phyloP scores from a whole-genome alignment of 2,113 vertebrate species.

The Petrocephalus microphthalmus region DNA sequence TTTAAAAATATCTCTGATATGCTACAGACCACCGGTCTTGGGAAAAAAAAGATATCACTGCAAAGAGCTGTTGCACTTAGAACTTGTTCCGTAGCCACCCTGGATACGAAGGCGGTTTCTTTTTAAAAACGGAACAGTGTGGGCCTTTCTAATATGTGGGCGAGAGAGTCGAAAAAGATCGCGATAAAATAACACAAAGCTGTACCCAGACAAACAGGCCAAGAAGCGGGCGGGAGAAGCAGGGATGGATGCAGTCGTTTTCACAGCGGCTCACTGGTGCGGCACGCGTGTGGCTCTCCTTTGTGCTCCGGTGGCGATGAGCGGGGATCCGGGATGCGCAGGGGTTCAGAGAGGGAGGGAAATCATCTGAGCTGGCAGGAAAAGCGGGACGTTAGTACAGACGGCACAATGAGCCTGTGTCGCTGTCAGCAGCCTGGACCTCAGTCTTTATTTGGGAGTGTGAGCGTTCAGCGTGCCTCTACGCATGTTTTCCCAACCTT shows the following conservation, averaged over 20 bases:
- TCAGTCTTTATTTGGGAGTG: slow-evolving; percentile 17
- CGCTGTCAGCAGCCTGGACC: slow-evolving; percentile 38
- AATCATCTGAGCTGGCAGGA: slow-evolving; percentile 47
- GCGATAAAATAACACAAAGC: not conserved
- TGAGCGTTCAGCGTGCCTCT: not conserved
- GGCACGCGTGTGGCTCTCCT: slow-evolving; percentile 23
- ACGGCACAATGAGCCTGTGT: slow-evolving; percentile 28
- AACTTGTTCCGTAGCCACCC: not conserved
- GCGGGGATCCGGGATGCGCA: slow-evolving; percentile 23
- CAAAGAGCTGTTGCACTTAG: not conserved
- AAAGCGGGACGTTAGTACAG: slow-evolving; percentile 56
- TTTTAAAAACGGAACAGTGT: not conserved
- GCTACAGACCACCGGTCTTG: not conserved
- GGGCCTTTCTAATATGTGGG: not conserved
- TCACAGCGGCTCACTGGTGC: not conserved
- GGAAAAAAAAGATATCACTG: not conserved
- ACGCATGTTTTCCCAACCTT: not conserved
- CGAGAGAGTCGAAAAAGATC: not conserved
- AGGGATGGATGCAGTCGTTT: not conserved
- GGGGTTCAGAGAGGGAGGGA: slow-evolving; percentile 47
- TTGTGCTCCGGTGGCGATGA: slow-evolving; percentile 24
- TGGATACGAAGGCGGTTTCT: not conserved
- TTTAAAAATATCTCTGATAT: not conserved
- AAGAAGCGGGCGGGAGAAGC: not conserved
- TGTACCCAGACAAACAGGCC: not conserved